Evolutionary conservation across 2,888 invertebrate genomes (phyloP), one percentile per base, ranked within the genome.

Genomic region (Erynnis tages): DNA sequence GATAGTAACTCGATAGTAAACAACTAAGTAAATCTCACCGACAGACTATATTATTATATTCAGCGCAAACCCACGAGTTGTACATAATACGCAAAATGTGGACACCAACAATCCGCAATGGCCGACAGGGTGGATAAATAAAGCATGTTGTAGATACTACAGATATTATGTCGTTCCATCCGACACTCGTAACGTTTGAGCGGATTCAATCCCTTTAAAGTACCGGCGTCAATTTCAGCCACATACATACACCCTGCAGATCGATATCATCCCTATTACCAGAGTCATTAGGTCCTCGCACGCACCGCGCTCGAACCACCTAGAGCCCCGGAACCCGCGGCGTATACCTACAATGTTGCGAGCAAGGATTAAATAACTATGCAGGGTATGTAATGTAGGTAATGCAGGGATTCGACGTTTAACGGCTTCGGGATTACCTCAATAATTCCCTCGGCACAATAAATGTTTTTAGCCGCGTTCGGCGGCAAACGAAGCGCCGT

Each of bases 391-490:
- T 86, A 80, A 81, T 79, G 82, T 85, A 84, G 78, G 76, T 86
- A 88, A 85, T 83, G 71, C 83, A 76, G 80, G 86, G 84, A 82
- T 83, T 79, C 82, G 76, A 76, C 81, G 75, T 79, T 86, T 81
- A 83, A 83, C 84, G 88, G 87, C 86, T 87, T 87, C 86, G 60
- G 87, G 87, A 86, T 88, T 87, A 88, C 84, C 77, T 77, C 76
- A 74, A 75, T 85, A 85, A 85, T 81, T 69, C 84, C 80, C 73
- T 76, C 71, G 75, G 79, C 83, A 78, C 79, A 82, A 83, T 85
- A 84, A 86, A 85, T 85, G 85, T 84, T 85, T 84, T 84, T 81
- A 79, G 76, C 76, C 73, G 68, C 21, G 56, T 49, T 50, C 44
- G 56, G 48, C 45, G 57, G 56, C 63, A 62, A 62, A 56, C 57